Base-by-base conservation (phyloP, 2,888 invertebrate genomes). In the Yponomeuta plumbellus region DNA sequence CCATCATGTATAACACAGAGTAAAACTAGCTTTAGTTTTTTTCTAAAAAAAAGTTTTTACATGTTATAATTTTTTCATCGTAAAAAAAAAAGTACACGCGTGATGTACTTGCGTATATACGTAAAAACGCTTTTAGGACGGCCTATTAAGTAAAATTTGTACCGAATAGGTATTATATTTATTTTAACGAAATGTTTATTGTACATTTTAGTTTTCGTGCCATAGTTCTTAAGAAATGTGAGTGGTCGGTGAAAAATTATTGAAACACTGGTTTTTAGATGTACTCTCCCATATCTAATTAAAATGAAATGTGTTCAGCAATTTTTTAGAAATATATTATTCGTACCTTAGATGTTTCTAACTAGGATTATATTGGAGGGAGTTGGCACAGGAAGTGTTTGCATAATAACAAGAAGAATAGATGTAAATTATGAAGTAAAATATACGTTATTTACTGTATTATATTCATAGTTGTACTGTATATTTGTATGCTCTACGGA, bases 231-330 rank as follows among this genome's bases (percentile, higher is more conserved):
- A 74, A 68, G 70, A 71, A 69, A 73, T 52, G 6, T 17, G 34
- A 34, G 34, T 34, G 73, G 73, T 70, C 68, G 61, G 68, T 69
- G 34, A 73, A 77, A 77, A 77, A 71, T 71, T 75, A 52, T 52
- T 52, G 44, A 17, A 74, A 76, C 79, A 80, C 68, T 69, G 13
- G 44, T 13, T 52, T 52, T 52, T 11, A 68, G 67, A 72, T 71
- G 75, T 74, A 75, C 76, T 79, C 79, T 83, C 85, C 85, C 88
- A 86, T 88, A 88, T 88, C 88, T 88, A 86, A 88, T 84, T 84
- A 74, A 64, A 66, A 58, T 84, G 56, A 85, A 88, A 89, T 89
- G 89, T 89, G 89, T 89, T 89, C 88, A 89, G 77, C 81, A 82
- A 77, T 81, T 84, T 86, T 86, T 84, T 86, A 86, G 84, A 84